Percentiles rank a stretch among this genome's conserved stretches.
Evolutionary conservation across 2,113 vertebrate species (phyloP).

Genomic region (Scytalopus superciliaris): DNA sequence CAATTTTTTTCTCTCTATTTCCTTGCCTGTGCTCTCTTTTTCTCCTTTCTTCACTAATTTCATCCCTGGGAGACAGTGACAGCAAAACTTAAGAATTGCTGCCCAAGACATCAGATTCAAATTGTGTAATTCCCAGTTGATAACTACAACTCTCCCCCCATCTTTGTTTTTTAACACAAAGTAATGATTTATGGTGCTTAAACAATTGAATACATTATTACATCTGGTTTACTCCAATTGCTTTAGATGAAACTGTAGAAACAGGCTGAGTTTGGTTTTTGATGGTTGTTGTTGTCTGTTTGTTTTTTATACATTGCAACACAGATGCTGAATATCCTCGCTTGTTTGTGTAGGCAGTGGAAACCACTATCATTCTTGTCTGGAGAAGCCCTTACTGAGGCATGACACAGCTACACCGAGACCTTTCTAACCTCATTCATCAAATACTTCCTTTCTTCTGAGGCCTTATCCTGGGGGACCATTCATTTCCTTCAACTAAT

Average conservation of each 20-base stretch:
- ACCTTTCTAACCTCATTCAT: slow-evolving; percentile 56
- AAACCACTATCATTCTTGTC: slow-evolving; percentile 43
- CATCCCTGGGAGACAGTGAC: slow-evolving; percentile 52
- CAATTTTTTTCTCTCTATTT: slow-evolving; percentile 43
- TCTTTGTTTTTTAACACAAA: slow-evolving; percentile 16
- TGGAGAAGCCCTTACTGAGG: slow-evolving; percentile 38
- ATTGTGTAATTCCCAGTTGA: slow-evolving; percentile 58
- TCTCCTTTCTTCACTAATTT: slow-evolving; percentile 63
- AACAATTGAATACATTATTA: not conserved
- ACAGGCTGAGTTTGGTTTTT: not conserved
- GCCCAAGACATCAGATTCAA: slow-evolving; percentile 46
- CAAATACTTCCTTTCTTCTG: slow-evolving; percentile 53
- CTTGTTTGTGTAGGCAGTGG: slow-evolving; percentile 47
- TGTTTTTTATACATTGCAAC: slow-evolving; percentile 15
- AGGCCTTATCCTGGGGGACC: slow-evolving; percentile 28
- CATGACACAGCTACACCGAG: slow-evolving; percentile 46
- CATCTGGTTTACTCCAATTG: not conserved
- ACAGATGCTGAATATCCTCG: not conserved
- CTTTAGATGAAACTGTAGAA: slow-evolving; percentile 8
- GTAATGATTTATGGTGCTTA: not conserved
- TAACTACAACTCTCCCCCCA: slow-evolving; percentile 22
- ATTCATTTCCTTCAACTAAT: slow-evolving; percentile 56
- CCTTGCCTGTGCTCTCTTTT: slow-evolving; percentile 35
- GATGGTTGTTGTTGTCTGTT: not conserved
- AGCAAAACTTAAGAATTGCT: slow-evolving; percentile 20